Base-by-base conservation (phyloP, 2,888 invertebrate genomes). In the Drosophila paramelanica region DNA sequence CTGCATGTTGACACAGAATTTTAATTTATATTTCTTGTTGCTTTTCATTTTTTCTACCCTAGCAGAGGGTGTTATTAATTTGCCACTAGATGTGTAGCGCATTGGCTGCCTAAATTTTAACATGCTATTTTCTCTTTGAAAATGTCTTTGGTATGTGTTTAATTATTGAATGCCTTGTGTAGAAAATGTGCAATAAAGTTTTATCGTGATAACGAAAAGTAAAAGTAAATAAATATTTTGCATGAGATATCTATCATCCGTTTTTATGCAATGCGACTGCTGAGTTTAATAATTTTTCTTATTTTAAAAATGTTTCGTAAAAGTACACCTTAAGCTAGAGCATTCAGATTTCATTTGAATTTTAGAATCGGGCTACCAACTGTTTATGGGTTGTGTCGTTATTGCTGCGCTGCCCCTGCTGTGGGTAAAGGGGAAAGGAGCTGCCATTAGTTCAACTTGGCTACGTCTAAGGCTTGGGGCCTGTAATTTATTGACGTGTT, bases 1-100 rank as follows among this genome's bases (percentile, higher is more conserved):
- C 59, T 68, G 78, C 88, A 72, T 82, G 88, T 87, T 83, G 82
- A 87, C 88, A 83, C 81, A 83, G 68, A 83, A 84, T 79, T 84
- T 81, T 73, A 87, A 87, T 83, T 82, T 82, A 87, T 84, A 72
- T 77, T 70, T 58, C 66, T 61, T 65, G 59, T 70, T 53, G 27
- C 13, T 50, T 55, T 36, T 47, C 10, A 13, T 43, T 31, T 61
- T 65, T 64, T 66, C 55, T 55, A 20, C 59, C 31, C 20, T 61
- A 14, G 2, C 13, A 23, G 6, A 36, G 6, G 45, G 55, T 10
- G 4, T 41, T 4, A 41, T 10, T 17, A 10, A 41, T 5, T 41
- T 41, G 17, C 10, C 41, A 17, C 10, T 5, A 41, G 17, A 10
- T 17, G 5, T 41, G 41, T 1, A 10, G 17, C 17, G 2, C 41